Percentiles rank a stretch among this genome's conserved stretches.
Evolutionary conservation across 1,140 invertebrate genomes (phyloP).

Genomic region (Colletes latitarsis): DNA sequence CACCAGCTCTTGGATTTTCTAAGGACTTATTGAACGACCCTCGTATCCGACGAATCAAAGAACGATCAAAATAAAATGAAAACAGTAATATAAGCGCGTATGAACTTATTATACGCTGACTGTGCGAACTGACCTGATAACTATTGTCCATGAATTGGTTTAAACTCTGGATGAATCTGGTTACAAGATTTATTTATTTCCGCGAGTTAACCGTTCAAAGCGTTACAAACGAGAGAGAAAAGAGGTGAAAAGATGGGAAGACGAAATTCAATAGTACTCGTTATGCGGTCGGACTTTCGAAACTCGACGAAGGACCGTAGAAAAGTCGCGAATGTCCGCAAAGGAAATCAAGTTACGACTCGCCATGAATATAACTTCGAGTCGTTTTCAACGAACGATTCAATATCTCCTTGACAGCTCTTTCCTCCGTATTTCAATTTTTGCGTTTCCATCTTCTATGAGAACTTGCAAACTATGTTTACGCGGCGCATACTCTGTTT

Average conservation of each 20-base stretch:
- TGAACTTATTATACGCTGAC: too few species aligned
- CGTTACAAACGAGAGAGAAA: neutral
- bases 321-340: conserved; percentile 38
- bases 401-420: conserved; percentile 32
- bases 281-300: conserved; percentile 45
- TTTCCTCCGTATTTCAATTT: conserved; percentile 21
- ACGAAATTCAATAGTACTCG: conserved; percentile 23
- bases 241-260: neutral
- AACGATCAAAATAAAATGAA: too few species aligned
- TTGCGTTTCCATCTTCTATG: conserved; percentile 19
- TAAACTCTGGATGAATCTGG: conserved; percentile 10
- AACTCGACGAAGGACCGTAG: conserved; percentile 3
- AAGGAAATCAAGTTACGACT: conserved; percentile 54
- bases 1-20: too few species aligned
- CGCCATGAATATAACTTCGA: conserved; percentile 39
- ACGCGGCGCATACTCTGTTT: neutral
- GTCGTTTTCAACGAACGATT: conserved; percentile 43
- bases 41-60: too few species aligned
- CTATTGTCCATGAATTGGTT: conserved; percentile 1
- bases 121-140: too few species aligned
- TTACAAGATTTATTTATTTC: neutral
- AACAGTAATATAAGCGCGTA: too few species aligned
- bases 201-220: neutral
- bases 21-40: too few species aligned
- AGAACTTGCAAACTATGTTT: conserved; percentile 14